A percentile compares a stretch with the other conserved stretches of the same genome.
Evolutionary conservation across 2,888 invertebrate genomes (phyloP).

Genomic region (Crossocerus cetratus): DNA sequence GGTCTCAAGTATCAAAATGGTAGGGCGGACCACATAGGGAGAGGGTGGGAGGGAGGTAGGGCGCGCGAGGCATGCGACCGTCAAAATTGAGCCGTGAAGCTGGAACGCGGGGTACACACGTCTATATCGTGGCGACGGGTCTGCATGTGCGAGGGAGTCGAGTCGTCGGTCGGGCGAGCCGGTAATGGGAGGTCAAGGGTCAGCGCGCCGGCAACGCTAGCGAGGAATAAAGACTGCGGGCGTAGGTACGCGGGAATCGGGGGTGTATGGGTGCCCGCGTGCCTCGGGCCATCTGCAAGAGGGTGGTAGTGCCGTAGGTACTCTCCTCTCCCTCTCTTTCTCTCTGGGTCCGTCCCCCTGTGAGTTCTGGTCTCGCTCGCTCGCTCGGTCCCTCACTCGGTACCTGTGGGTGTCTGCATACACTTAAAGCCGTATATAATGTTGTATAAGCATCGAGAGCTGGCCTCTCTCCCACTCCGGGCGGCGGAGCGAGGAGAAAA

Average conservation of each 20-base stretch:
- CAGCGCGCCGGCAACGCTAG: conserved; percentile 75
- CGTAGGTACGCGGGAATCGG: conserved; percentile 33
- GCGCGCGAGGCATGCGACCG: neutral
- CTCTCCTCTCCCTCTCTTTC: too few species aligned
- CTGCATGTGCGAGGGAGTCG: conserved; percentile 67
- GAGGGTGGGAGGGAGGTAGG: too few species aligned
- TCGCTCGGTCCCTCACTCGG: neutral
- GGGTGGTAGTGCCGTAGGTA: conserved; percentile 14
- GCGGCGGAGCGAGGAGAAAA: conserved; percentile 20
- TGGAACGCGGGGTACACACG: conserved; percentile 29
- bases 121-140: conserved; percentile 38
- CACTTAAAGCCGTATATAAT: conserved; percentile 48
- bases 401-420: conserved; percentile 43
- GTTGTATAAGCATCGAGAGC: conserved; percentile 56
- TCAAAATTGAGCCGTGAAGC: conserved; percentile 5
- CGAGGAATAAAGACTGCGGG: conserved; percentile 55
- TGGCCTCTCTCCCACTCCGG: conserved; percentile 10
- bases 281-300: conserved; percentile 27
- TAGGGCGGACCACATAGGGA: too few species aligned
- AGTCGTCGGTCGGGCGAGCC: conserved; percentile 74
- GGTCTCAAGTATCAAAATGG: too few species aligned
- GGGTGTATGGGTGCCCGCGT: conserved; percentile 43
- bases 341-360: too few species aligned
- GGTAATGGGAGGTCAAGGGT: conserved; percentile 76
- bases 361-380: too few species aligned